Evolutionary conservation across 1,140 invertebrate genomes (phyloP).

Genomic region (Drosophila arawakana): DNA sequence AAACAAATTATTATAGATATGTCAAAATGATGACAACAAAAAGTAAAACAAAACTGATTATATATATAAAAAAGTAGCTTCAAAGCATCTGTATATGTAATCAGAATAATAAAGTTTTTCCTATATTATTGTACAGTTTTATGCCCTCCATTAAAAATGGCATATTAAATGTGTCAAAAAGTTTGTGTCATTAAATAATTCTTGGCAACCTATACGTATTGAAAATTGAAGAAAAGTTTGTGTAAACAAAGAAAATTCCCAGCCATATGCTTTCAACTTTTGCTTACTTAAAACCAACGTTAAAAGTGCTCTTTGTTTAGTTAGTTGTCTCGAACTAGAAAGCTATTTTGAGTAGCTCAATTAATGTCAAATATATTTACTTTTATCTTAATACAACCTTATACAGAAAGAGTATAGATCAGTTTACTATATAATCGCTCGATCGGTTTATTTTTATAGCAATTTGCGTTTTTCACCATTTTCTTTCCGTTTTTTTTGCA

Average conservation of each 20-base stretch:
- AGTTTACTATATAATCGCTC: neutral
- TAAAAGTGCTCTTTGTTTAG: neutral
- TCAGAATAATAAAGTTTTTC: slow-evolving; percentile 36
- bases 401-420: slow-evolving; percentile 1
- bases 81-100: slow-evolving; percentile 4
- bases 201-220: too few relatives aligned
- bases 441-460: slow-evolving; percentile 7
- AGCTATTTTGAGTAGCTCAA: neutral
- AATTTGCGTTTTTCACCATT: slow-evolving; percentile 26
- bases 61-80: slow-evolving; percentile 4
- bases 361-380: neutral
- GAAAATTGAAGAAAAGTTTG: too few relatives aligned
- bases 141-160: slow-evolving; percentile 26
- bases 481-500: slow-evolving; percentile 34
- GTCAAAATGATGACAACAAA: slow-evolving; percentile 55
- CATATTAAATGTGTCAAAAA: slow-evolving; percentile 28
- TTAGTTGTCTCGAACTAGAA: neutral
- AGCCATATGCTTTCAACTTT: neutral
- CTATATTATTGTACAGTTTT: slow-evolving; percentile 9
- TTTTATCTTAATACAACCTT: neutral
- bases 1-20: slow-evolving; percentile 47
- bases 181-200: slow-evolving; percentile 6
- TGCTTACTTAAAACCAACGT: neutral
- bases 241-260: neutral
- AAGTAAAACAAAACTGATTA: slow-evolving; percentile 33